Evolutionary conservation across 2,797 vertebrate species (phyloP), one percentile per base, ranked within the genome.

Genomic region (Pteronotus mesoamericanus): DNA sequence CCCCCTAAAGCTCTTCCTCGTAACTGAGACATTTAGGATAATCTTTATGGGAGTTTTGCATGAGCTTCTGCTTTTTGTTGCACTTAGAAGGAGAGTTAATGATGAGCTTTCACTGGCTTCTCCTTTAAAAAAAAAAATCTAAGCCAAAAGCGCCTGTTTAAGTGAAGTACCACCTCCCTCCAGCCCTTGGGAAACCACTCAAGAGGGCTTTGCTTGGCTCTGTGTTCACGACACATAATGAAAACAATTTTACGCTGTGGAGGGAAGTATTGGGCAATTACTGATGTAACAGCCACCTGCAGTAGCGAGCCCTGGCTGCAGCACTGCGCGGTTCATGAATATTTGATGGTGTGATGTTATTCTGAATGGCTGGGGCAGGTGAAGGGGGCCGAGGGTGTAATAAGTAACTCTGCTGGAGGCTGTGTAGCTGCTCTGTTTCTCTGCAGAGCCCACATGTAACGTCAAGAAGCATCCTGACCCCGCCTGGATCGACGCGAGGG

Each of bases 221-320:
- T 99, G 99, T 99, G 99, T 99, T 99, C 99, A 99, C 99, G 99
- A 99, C 99, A 99, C 99, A 99, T 99, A 99, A 99, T 99, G 99
- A 99, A 99, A 99, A 99, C 99, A 99, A 99, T 99, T 99, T 99
- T 99, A 99, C 99, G 99, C 99, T 99, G 99, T 98, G 98, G 99
- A 99, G 99, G 99, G 99, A 99, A 99, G 99, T 99, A 99, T 99
- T 98, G 98, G 99, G 99, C 99, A 99, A 99, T 99, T 99, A 99
- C 99, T 99, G 99, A 99, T 99, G 99, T 99, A 99, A 99, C 99
- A 99, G 99, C 99, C 99, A 99, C 99, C 99, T 99, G 99, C 99
- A 99, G 99, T 98, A 99, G 99, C 98, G 95, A 98, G 99, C 98
- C 99, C 99, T 99, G 97, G 97, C 98, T 74, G 98, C 98, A 98